Evolutionary conservation across 1,140 invertebrate genomes (phyloP).

Genomic region (Thalassaphorura encarpata): DNA sequence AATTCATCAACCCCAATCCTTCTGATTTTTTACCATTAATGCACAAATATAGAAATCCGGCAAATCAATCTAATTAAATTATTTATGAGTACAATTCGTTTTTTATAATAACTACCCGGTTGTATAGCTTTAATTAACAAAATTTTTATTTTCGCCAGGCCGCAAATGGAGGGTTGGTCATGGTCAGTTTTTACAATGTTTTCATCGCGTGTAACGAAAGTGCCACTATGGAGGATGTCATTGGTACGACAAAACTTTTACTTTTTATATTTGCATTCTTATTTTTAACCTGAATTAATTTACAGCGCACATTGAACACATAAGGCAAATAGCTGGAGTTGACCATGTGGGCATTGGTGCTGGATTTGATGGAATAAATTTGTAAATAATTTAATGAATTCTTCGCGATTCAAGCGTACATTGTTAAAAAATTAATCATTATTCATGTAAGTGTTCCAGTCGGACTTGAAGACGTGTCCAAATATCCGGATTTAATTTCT

Average conservation of each 20-base stretch:
- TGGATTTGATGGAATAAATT: conserved; percentile 79
- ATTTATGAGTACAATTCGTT: too few species aligned
- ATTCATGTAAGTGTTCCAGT: conserved; percentile 54
- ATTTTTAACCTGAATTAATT: conserved; percentile 23
- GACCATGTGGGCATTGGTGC: conserved; percentile 78
- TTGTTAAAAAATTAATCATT: neutral
- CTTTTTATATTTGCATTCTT: neutral
- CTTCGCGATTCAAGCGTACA: too few species aligned
- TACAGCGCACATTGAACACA: conserved; percentile 79
- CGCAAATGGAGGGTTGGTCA: conserved; percentile 33
- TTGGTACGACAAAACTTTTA: conserved; percentile 39
- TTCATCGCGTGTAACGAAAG: conserved; percentile 34
- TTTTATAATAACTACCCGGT: too few species aligned
- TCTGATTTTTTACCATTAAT: too few species aligned
- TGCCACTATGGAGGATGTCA: conserved; percentile 41
- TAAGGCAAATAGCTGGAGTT: conserved; percentile 66
- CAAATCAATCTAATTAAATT: too few species aligned
- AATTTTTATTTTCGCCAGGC: conserved; percentile 25
- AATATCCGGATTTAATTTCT: conserved; percentile 68
- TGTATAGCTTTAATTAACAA: too few species aligned
- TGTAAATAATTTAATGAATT: conserved; percentile 54
- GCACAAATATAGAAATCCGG: too few species aligned
- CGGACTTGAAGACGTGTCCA: conserved; percentile 81
- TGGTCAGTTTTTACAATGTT: conserved; percentile 35
- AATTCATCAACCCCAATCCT: neutral